phyloP scores from a whole-genome alignment of 2,888 invertebrate genomes.

The Ochropleura plecta region DNA sequence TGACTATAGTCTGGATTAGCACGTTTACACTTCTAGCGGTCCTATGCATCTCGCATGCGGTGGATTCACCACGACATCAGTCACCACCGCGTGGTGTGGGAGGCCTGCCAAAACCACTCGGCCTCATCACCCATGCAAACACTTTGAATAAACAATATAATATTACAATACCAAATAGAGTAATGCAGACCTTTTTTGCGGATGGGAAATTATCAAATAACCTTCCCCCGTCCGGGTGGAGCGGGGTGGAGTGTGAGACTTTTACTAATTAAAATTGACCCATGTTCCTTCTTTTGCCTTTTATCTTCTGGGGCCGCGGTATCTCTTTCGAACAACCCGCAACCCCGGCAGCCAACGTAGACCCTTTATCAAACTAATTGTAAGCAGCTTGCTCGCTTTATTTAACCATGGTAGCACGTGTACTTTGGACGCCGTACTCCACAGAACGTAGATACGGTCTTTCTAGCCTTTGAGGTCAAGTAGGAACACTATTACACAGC shows the following conservation, averaged over 20 bases:
- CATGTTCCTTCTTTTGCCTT: too few species aligned
- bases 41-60: not conserved
- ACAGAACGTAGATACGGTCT: not conserved
- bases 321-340: too few species aligned
- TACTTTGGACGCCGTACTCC: not conserved
- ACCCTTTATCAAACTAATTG: not conserved
- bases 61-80: not conserved
- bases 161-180: too few species aligned
- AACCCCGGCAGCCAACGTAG: too few species aligned
- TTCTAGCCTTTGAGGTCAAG: not conserved
- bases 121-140: not conserved
- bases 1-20: not conserved
- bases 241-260: too few species aligned
- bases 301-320: too few species aligned
- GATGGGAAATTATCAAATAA: too few species aligned
- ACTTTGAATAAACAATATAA: too few species aligned
- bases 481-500: not conserved
- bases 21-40: not conserved
- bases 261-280: too few species aligned
- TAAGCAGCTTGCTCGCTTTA: not conserved
- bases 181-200: too few species aligned
- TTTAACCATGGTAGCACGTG: conserved; percentile 24
- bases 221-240: too few species aligned
- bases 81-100: not conserved
- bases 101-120: not conserved